Evolutionary conservation across 2,888 invertebrate species (phyloP), one percentile per base, ranked within the genome.

Genomic region (Autographa pulchrina): DNA sequence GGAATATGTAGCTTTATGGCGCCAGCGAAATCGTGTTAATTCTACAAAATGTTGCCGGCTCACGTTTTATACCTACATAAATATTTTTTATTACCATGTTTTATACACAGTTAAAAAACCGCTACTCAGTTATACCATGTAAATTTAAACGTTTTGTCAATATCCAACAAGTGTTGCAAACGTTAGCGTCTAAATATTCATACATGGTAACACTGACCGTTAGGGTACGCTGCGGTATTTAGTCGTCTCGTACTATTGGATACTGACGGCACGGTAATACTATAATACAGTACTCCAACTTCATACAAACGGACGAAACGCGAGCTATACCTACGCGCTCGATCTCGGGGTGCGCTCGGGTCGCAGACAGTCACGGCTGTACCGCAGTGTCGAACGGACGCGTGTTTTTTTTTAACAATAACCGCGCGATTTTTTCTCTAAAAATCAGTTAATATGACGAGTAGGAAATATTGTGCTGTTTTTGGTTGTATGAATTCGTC

Each of bases 131-230:
- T 54, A 54, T 20, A 54, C 18, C 9, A 52, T 52, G 16, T 48
- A 52, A 4, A 54, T 25, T 25, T 25, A 2, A 25, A n/a, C 2
- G 9, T 20, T 25, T 13, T 56, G 20, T 56, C 18, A 25, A 13
- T 20, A 56, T n/a, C 6, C 5, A 56, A 20, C 25, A 3, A 25
- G 13, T 56, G 54, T 54, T 54, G 54, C 20, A 18, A 43, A 43
- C 43, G 14, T 48, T 62, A 4, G 18, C 9, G 9, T 81, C 81
- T 90, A 89, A 87, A 89, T 89, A 90, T 89, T 88, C 84, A 89
- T 85, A 86, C 86, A 87, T 85, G 84, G 75, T 31, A 77, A 77
- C 76, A 83, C 63, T 85, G 81, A 78, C 81, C 84, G 85, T 89
- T 88, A 86, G 38, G 61, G 73, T 71, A 68, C 85, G 79, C 80